phyloP scores from a whole-genome alignment of 2,888 invertebrate species.

The Chouioia cunea region DNA sequence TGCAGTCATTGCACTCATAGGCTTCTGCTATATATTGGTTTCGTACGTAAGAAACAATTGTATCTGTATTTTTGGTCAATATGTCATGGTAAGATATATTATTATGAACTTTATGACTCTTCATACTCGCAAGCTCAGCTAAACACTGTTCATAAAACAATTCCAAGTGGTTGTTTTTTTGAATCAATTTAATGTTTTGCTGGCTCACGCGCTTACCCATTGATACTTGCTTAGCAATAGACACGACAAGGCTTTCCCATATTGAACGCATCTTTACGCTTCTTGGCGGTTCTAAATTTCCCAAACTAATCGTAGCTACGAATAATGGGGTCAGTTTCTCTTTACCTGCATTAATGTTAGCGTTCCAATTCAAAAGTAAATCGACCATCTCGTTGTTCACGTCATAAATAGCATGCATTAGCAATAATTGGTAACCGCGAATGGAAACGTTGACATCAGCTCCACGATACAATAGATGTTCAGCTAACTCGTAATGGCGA shows the following conservation, averaged over 20 bases:
- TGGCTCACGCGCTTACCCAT: conserved; percentile 35
- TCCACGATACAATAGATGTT: conserved; percentile 42
- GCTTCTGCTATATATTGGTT: conserved; percentile 38
- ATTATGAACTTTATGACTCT: conserved; percentile 33
- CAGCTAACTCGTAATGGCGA: conserved; percentile 39
- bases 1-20: conserved; percentile 38
- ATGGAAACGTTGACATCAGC: conserved; percentile 40
- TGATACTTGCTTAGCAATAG: conserved; percentile 38
- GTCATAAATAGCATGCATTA: conserved; percentile 42
- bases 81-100: conserved; percentile 41
- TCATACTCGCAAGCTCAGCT: conserved; percentile 33
- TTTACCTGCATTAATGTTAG: conserved; percentile 40
- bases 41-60: conserved; percentile 39
- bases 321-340: conserved; percentile 39
- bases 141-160: conserved; percentile 36
- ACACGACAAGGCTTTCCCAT: conserved; percentile 40
- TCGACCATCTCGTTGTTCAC: conserved; percentile 45
- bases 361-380: conserved; percentile 44
- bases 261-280: conserved; percentile 40
- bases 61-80: conserved; percentile 39
- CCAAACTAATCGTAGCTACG: conserved; percentile 40
- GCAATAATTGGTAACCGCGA: conserved; percentile 40
- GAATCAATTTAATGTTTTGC: conserved; percentile 37
- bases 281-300: conserved; percentile 44
- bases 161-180: conserved; percentile 27